phyloP scores from a whole-genome alignment of 1,140 invertebrate species.

The Cydia fagiglandana region DNA sequence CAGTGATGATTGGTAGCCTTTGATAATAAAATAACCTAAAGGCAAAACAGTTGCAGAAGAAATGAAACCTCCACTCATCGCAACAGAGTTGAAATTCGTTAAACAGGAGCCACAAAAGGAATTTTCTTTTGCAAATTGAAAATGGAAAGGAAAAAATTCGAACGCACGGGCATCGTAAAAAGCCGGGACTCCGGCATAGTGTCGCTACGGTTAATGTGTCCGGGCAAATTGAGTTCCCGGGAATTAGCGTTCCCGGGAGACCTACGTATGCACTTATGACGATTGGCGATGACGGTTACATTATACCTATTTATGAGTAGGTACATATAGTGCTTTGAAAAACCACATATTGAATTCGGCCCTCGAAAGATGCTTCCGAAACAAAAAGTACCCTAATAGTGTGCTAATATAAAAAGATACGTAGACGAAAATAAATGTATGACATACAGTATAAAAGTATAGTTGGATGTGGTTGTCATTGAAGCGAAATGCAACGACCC shows the following conservation, averaged over 20 bases:
- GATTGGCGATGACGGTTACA: conserved; percentile 36
- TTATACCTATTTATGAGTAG: conserved; percentile 5
- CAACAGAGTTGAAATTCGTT: conserved; percentile 29
- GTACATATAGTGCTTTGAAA: background rate
- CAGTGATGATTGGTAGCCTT: conserved; percentile 64
- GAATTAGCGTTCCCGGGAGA: conserved; percentile 71
- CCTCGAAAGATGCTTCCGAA: too few species aligned
- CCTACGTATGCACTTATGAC: conserved; percentile 27
- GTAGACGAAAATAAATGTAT: too few species aligned
- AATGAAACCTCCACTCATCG: conserved; percentile 42
- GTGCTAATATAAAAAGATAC: too few species aligned
- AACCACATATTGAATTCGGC: background rate
- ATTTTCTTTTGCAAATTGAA: conserved; percentile 68
- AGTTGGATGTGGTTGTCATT: background rate
- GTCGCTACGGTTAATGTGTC: conserved; percentile 73
- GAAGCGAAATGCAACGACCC: conserved; percentile 1
- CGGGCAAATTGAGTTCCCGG: conserved; percentile 74
- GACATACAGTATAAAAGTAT: background rate
- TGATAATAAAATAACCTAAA: conserved; percentile 47
- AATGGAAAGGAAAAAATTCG: conserved; percentile 56
- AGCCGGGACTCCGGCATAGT: conserved; percentile 43
- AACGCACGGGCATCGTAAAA: conserved; percentile 64
- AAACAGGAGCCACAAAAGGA: conserved; percentile 42
- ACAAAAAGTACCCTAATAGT: too few species aligned
- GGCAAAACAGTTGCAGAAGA: conserved; percentile 35